A percentile compares a stretch with the other conserved stretches of the same genome.
These are phyloP conservation scores for Popillia japonica DNA, from an alignment of 1,140 invertebrate genomes.

Conservation along the genomic window DNA sequence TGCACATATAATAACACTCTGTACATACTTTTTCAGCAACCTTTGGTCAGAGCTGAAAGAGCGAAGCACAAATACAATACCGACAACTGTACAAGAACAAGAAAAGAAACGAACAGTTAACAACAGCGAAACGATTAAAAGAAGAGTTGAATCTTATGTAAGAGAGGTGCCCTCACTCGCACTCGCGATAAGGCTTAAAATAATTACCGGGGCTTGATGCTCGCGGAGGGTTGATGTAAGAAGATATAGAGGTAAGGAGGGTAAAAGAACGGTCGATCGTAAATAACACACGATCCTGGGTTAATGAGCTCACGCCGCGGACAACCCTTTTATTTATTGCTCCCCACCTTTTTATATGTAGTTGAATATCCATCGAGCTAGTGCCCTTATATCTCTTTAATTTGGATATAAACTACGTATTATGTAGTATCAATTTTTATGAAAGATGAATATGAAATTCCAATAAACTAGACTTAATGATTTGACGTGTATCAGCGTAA, in stretches of 20 bases:
- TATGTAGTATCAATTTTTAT: neutral
- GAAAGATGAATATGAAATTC: neutral
- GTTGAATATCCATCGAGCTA: conserved; percentile 7
- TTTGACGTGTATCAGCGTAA: too few relatives aligned
- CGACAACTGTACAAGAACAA: neutral
- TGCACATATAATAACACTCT: too few relatives aligned
- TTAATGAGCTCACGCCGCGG: conserved; percentile 47
- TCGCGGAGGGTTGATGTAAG: conserved; percentile 6
- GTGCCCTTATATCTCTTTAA: neutral
- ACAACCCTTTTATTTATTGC: conserved; percentile 49
- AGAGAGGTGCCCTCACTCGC: conserved; percentile 6
- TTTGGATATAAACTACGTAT: neutral
- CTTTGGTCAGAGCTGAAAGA: neutral
- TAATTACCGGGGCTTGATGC: conserved; percentile 41
- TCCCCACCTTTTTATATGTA: conserved; percentile 45
- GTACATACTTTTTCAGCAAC: neutral
- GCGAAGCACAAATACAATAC: neutral
- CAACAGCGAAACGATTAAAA: neutral
- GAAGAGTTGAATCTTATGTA: conserved; percentile 1
- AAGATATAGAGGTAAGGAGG: conserved; percentile 12
- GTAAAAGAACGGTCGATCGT: conserved; percentile 34
- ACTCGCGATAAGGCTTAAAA: conserved; percentile 42
- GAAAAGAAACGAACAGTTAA: conserved; percentile 11
- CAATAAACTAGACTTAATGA: too few relatives aligned
- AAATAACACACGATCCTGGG: conserved; percentile 41